Percentiles rank a stretch among this genome's conserved stretches.
Evolutionary conservation across 2,888 invertebrate genomes (phyloP).

Genomic region (Dascillus cervinus): DNA sequence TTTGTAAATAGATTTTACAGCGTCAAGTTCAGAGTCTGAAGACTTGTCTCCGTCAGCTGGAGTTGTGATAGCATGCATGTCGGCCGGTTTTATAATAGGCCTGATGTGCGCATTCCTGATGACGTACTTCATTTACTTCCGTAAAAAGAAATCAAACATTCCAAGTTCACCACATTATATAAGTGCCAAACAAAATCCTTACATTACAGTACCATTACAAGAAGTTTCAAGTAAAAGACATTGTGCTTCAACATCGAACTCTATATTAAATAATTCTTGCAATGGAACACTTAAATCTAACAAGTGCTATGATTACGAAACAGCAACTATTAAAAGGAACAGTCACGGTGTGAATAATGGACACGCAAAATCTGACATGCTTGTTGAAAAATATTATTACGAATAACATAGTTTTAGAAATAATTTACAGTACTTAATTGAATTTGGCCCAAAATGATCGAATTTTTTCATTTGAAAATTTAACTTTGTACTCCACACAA

Average conservation of each 20-base stretch:
- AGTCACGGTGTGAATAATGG: constrained; percentile 62
- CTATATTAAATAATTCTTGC: constrained; percentile 28
- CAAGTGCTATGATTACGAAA: constrained; percentile 60
- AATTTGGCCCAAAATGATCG: too few relatives aligned
- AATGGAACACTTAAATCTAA: constrained; percentile 46
- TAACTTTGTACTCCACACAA: too few relatives aligned
- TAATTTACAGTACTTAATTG: too few relatives aligned
- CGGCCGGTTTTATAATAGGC: constrained; percentile 25
- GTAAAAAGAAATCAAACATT: constrained; percentile 48
- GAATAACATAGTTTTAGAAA: too few relatives aligned
- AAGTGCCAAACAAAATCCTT: constrained; percentile 73
- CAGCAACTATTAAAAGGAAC: constrained; percentile 67
- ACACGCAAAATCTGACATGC: constrained; percentile 27
- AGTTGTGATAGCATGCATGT: constrained; percentile 15
- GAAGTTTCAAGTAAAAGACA: constrained; percentile 52
- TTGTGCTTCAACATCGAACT: constrained; percentile 40
- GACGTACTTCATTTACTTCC: constrained; percentile 31
- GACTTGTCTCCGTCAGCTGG: constrained; percentile 8
- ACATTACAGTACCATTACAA: constrained; percentile 74
- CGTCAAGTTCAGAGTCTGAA: constrained; percentile 22
- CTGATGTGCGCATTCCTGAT: constrained; percentile 27
- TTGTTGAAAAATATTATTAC: constrained; percentile 20
- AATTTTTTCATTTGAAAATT: too few relatives aligned
- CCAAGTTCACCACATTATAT: constrained; percentile 77
- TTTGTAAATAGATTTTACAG: constrained; percentile 7